phyloP scores from a whole-genome alignment of 2,113 vertebrate genomes.

The Phrynosoma blainvillii region DNA sequence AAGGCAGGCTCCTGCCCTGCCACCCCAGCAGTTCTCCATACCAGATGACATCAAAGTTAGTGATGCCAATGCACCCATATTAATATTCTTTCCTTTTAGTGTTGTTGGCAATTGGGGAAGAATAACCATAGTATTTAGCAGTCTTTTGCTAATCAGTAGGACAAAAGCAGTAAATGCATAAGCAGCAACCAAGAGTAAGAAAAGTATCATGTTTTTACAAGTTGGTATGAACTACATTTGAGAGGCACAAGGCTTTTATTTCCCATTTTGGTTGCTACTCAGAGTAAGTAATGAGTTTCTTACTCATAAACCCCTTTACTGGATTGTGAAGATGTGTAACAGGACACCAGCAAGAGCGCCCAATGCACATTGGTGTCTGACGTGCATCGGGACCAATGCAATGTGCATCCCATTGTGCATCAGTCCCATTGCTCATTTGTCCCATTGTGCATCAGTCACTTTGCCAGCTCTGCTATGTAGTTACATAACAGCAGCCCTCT shows the following conservation, averaged over 20 bases:
- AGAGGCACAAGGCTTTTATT: not conserved
- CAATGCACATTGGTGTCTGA: too few species aligned
- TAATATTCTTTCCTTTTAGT: not conserved
- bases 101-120: not conserved
- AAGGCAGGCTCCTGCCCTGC: too few species aligned
- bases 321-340: too few species aligned
- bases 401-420: too few species aligned
- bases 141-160: not conserved
- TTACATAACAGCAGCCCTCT: too few species aligned
- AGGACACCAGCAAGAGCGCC: too few species aligned
- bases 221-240: not conserved
- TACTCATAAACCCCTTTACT: not conserved
- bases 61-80: not conserved
- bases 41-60: too few species aligned
- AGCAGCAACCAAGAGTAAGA: not conserved
- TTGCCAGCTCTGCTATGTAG: too few species aligned
- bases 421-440: too few species aligned
- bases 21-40: too few species aligned
- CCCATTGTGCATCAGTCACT: too few species aligned
- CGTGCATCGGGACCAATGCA: too few species aligned
- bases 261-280: not conserved
- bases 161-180: not conserved
- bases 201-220: not conserved
- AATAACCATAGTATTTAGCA: not conserved
- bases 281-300: not conserved